Conservation (phyloP, 2,797 vertebrate genomes). For the Alosa sapidissima region DNA sequence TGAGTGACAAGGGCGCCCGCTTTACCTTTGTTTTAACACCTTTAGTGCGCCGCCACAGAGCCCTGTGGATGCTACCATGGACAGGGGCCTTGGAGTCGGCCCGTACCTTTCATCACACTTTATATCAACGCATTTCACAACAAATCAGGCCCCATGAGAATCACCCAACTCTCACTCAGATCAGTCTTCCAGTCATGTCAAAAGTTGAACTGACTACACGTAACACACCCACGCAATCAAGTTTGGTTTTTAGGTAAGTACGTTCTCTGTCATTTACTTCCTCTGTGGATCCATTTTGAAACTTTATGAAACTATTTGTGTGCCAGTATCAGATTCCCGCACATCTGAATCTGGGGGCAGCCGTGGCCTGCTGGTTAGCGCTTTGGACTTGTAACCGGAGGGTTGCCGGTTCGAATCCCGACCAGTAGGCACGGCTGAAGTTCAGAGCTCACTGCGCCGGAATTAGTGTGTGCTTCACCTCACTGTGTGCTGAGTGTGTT, state of each 20-base stretch:
- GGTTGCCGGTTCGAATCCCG: too few relatives aligned
- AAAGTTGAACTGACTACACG: not conserved
- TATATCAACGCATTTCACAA: not conserved
- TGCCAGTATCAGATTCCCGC: not conserved
- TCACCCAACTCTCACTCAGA: too few relatives aligned
- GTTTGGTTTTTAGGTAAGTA: not conserved
- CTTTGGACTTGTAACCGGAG: too few relatives aligned
- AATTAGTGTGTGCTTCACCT: too few relatives aligned
- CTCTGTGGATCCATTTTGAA: not conserved
- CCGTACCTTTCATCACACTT: not conserved
- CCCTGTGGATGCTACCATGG: not conserved
- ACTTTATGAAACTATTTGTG: not conserved
- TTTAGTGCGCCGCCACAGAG: not conserved
- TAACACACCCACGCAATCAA: not conserved
- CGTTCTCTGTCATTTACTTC: not conserved
- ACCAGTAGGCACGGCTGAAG: too few relatives aligned
- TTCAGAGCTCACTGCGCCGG: too few relatives aligned
- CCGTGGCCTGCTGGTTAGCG: too few relatives aligned
- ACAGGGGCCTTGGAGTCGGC: not conserved
- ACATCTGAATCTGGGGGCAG: too few relatives aligned
- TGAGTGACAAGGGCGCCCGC: not conserved
- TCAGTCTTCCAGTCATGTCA: not conserved
- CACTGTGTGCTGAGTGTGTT: too few relatives aligned
- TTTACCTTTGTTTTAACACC: slow-evolving; percentile 19
- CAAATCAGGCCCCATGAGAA: not conserved